A percentile compares a stretch with the other conserved stretches of the same genome.
Evolutionary conservation across 2,113 vertebrate genomes (phyloP).

Genomic region (Ochotona princeps): DNA sequence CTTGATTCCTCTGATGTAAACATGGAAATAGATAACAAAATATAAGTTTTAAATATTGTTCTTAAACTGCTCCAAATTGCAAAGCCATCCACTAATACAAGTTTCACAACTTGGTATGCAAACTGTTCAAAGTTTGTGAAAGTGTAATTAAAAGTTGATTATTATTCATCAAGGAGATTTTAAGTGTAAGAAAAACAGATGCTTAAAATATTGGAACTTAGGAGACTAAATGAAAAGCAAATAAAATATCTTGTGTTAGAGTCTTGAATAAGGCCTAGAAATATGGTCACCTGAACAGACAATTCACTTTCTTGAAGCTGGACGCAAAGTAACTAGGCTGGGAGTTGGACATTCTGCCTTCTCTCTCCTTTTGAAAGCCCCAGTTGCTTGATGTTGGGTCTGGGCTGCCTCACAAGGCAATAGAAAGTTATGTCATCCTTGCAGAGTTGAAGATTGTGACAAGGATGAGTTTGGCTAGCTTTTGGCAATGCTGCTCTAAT

Average conservation of each 20-base stretch:
- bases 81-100: conserved; percentile 33
- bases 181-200: conserved; percentile 2
- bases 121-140: conserved; percentile 44
- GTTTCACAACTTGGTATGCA: conserved; percentile 38
- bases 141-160: conserved; percentile 55
- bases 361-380: not conserved
- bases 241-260: not conserved
- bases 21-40: conserved; percentile 67
- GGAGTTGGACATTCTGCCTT: not conserved
- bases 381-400: not conserved
- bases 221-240: not conserved
- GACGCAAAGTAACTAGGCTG: not conserved
- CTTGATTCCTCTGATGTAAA: conserved; percentile 68
- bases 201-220: conserved; percentile 4
- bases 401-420: not conserved
- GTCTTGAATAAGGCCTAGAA: conserved; percentile 1
- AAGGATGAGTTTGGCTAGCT: not conserved
- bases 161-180: conserved; percentile 5
- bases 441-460: not conserved
- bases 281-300: not conserved
- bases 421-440: not conserved
- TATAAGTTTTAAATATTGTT: conserved; percentile 70
- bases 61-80: conserved; percentile 74
- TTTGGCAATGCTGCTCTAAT: not conserved
- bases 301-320: not conserved